Evolutionary conservation across 2,113 vertebrate species (phyloP).

Genomic region (Caranx melampygus): DNA sequence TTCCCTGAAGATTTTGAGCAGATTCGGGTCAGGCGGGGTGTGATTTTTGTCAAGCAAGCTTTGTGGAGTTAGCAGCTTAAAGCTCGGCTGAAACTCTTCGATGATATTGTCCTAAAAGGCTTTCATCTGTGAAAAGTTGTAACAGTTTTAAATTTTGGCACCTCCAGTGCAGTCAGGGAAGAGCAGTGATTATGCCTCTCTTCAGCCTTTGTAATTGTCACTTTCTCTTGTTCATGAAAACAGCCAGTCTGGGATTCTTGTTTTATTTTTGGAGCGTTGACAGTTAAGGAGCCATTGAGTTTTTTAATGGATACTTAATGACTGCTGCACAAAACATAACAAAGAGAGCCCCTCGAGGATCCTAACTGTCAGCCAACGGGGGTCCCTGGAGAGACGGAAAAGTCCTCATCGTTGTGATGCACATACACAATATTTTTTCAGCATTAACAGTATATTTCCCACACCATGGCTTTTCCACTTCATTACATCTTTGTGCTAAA

Average conservation of each 20-base stretch:
- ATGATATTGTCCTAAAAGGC: constrained; percentile 22
- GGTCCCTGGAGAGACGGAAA: constrained; percentile 57
- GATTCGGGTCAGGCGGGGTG: constrained; percentile 56
- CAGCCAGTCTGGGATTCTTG: constrained; percentile 36
- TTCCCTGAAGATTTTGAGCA: constrained; percentile 55
- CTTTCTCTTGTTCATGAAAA: constrained; percentile 39
- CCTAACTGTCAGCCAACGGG: constrained; percentile 48
- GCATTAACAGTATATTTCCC: constrained; percentile 69
- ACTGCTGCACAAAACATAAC: constrained; percentile 52
- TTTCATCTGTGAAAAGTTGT: constrained; percentile 33
- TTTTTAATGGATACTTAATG: constrained; percentile 75
- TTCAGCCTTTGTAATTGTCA: constrained; percentile 58
- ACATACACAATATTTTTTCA: constrained; percentile 62
- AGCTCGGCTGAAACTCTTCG: constrained; percentile 41
- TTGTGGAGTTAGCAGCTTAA: constrained; percentile 44
- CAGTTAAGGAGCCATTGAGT: constrained; percentile 64
- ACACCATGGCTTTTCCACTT: constrained; percentile 57
- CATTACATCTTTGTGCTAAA: constrained; percentile 62
- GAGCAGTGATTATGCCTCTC: constrained; percentile 50
- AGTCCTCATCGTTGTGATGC: constrained; percentile 62
- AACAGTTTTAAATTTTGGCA: constrained; percentile 32
- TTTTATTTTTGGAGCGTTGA: constrained; percentile 70
- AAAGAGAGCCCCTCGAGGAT: constrained; percentile 60
- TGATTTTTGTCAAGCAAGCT: constrained; percentile 50
- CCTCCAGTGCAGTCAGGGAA: constrained; percentile 18